Conservation (phyloP, 1,140 invertebrate genomes). For the Pseudoatta argentina region DNA sequence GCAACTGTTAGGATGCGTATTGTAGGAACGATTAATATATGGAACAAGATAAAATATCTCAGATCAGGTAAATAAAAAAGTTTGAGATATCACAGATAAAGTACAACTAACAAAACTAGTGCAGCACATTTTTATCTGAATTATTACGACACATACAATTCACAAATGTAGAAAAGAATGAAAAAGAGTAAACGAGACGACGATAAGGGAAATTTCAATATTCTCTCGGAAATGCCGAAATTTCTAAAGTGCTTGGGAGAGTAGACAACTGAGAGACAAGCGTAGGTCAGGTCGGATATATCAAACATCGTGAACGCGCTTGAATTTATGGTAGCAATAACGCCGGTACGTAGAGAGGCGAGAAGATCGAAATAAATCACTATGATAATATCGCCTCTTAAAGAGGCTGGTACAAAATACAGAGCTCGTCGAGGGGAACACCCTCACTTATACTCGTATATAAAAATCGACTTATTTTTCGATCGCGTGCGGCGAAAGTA, state of each 20-base stretch:
- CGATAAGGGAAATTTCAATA: conserved; percentile 18
- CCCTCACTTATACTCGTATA: background rate
- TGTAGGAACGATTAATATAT: background rate
- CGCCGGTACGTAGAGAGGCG: conserved; percentile 48
- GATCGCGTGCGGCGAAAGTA: background rate
- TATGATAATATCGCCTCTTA: conserved; percentile 64
- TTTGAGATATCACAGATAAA: background rate
- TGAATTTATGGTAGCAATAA: conserved; percentile 74
- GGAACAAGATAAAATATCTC: background rate
- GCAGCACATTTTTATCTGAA: background rate
- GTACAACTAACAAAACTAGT: background rate
- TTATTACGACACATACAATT: background rate
- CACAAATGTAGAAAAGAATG: background rate
- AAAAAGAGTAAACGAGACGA: background rate
- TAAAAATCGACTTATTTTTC: background rate
- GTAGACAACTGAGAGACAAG: conserved; percentile 54
- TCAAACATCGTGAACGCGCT: conserved; percentile 62
- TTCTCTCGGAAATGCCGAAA: conserved; percentile 2
- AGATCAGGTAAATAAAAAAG: background rate
- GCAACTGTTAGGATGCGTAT: background rate
- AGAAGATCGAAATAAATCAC: conserved; percentile 73
- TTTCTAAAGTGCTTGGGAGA: background rate
- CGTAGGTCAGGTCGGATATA: conserved; percentile 69
- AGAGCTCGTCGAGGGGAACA: background rate
- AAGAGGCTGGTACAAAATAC: conserved; percentile 13